Conservation (phyloP, 2,113 vertebrate genomes). For the Dolichotis patagonum region DNA sequence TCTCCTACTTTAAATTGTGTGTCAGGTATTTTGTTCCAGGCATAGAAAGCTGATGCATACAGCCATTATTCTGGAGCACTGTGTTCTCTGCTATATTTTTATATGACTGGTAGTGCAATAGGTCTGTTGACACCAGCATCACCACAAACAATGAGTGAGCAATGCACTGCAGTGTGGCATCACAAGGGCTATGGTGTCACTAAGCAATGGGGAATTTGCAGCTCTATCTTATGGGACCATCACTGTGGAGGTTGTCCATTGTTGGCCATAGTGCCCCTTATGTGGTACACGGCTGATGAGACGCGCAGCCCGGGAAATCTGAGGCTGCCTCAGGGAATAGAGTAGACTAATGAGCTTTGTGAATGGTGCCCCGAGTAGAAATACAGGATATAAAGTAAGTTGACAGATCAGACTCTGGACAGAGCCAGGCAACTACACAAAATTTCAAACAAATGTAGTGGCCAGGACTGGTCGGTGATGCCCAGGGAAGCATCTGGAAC, state of each 20-base stretch:
- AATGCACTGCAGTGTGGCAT: neutral
- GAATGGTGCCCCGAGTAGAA: neutral
- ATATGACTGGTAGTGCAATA: neutral
- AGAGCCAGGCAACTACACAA: fast-evolving
- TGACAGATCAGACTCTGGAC: too few relatives aligned
- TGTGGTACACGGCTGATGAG: too few relatives aligned
- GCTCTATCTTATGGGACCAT: neutral
- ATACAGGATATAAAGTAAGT: neutral
- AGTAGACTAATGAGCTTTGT: fast-evolving
- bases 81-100: neutral
- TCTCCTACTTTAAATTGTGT: neutral
- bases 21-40: neutral
- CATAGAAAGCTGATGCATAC: neutral
- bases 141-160: neutral
- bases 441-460: neutral
- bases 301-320: neutral
- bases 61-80: neutral
- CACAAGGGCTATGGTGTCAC: neutral
- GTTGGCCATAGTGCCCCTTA: neutral
- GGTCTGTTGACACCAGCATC: neutral
- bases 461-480: neutral
- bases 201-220: neutral
- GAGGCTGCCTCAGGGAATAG: neutral
- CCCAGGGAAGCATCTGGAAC: neutral
- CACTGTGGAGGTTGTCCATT: neutral